Conservation (phyloP, 53 echinoderm and acorn worm species). For the Crossaster papposus region DNA sequence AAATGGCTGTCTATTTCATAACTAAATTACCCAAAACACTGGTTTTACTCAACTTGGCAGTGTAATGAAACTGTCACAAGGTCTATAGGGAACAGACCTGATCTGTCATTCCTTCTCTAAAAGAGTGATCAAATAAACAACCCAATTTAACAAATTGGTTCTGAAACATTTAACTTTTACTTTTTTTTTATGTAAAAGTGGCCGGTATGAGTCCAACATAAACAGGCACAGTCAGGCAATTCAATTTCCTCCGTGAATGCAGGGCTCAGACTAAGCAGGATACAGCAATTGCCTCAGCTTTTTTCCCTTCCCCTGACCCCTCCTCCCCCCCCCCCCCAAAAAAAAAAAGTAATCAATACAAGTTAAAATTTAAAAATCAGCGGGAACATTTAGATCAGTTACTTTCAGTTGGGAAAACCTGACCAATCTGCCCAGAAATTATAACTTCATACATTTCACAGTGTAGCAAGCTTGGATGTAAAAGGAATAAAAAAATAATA, state of each 20-base stretch:
- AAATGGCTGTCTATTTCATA: not conserved
- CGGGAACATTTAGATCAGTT: not conserved
- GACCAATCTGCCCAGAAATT: not conserved
- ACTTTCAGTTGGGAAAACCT: not conserved
- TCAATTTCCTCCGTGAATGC: constrained; percentile 51
- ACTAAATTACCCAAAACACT: not conserved
- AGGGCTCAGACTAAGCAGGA: constrained; percentile 34
- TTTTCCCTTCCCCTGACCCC: not conserved
- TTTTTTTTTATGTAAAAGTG: not conserved
- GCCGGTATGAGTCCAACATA: not conserved
- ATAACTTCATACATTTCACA: no score
- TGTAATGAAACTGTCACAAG: not conserved
- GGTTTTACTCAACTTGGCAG: not conserved
- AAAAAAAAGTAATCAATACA: not conserved
- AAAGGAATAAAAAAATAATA: no score
- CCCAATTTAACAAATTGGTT: not conserved
- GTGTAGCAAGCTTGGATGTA: not conserved
- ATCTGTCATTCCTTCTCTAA: not conserved
- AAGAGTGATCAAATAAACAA: not conserved
- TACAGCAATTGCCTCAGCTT: constrained; percentile 31
- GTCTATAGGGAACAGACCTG: not conserved
- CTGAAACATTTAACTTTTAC: not conserved
- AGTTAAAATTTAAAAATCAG: not conserved
- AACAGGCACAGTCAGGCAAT: constrained; percentile 48
- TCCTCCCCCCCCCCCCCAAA: not conserved